Evolutionary conservation across 2,888 invertebrate species (phyloP), one percentile per base, ranked within the genome.

Genomic region (Lysandra coridon): DNA sequence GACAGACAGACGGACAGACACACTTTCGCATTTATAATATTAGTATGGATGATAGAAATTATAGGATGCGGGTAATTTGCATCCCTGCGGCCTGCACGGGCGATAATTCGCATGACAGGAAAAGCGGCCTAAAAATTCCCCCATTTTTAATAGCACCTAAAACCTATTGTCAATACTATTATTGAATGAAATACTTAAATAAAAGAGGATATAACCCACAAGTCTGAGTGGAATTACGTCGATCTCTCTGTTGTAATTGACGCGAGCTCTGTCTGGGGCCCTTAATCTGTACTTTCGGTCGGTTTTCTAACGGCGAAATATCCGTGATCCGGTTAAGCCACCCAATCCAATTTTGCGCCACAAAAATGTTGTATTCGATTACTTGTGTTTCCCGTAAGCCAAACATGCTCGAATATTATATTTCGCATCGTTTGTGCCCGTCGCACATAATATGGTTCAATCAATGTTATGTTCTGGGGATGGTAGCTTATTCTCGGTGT

Each of bases 291-390:
- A 33, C 75, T 79, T 75, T n/a, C 62, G 23, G 60, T 79, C 37
- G 60, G 73, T 74, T 40, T 44, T 83, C 82, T 84, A 85, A 84
- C 81, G 77, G 77, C 84, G 81, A 83, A 85, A 85, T 87, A 49
- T 73, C 75, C 30, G 49, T 79, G 75, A 79, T 75, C 62, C 79
- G 74, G 76, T 23, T 75, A 79, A 79, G 79, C 79, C 60, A 57
- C 40, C 60, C 75, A 79, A 79, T 79, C 79, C 79, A 74, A 74
- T 79, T 62, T 69, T 14, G 69, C 79, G 76, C 53, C 76, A 53
- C 57, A 76, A 76, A 76, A 53, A 53, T 53, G 30, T 57, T 33
- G 33, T 76, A 76, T 76, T 76, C 44, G 57, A 76, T 76, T 76
- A 53, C 76, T 49, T 76, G 49, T 49, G 57, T 76, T 76, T 76